phyloP scores from a whole-genome alignment of 2,888 invertebrate genomes.

The Junonia oenone region DNA sequence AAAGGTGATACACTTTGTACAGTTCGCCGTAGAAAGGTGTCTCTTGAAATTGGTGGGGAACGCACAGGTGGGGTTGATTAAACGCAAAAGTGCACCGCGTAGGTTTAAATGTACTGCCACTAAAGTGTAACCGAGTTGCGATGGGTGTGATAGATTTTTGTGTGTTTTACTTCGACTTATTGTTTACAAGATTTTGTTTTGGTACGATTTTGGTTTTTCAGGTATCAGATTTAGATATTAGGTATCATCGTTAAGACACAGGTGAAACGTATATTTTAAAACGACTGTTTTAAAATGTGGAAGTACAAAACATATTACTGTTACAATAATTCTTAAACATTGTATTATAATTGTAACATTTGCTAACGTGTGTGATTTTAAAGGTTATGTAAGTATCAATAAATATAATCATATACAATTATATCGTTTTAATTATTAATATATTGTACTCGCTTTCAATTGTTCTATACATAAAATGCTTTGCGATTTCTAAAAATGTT shows the following conservation, averaged over 20 bases:
- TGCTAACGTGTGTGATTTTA: conserved; percentile 7
- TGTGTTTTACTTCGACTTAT: conserved; percentile 2
- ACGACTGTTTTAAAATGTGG: neutral
- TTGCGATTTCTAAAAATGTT: conserved; percentile 1
- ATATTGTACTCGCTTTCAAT: neutral
- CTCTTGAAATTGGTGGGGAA: conserved; percentile 48
- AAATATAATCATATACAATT: neutral
- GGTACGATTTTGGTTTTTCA: neutral
- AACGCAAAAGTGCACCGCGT: conserved; percentile 28
- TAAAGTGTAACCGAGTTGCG: conserved; percentile 25
- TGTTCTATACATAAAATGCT: conserved; percentile 3
- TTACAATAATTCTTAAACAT: neutral
- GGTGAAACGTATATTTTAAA: too few relatives aligned
- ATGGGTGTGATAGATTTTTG: conserved; percentile 21
- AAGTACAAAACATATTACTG: neutral
- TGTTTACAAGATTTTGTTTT: neutral
- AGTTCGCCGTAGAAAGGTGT: conserved; percentile 38
- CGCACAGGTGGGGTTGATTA: conserved; percentile 49
- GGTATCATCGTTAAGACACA: too few relatives aligned
- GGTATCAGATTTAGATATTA: neutral
- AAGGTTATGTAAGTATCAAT: conserved; percentile 9
- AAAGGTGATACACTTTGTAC: conserved; percentile 41
- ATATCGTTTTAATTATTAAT: neutral
- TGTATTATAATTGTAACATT: neutral
- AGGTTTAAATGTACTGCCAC: conserved; percentile 27